Base-by-base conservation (phyloP, 2,888 invertebrate genomes). In the Dryadula phaetusa region DNA sequence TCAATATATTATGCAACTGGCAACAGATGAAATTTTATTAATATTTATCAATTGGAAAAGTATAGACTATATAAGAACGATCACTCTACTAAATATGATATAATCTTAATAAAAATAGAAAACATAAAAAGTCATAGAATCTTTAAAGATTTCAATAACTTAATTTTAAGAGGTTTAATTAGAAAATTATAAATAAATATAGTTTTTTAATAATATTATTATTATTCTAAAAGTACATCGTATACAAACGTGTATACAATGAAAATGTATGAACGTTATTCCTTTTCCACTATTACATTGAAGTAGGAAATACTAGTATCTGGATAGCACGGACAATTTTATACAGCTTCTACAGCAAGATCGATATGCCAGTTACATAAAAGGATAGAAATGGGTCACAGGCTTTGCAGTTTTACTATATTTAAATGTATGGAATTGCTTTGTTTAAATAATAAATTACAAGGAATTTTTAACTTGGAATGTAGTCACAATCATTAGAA, bases 321-420 rank as follows among this genome's bases (percentile, higher is more conserved):
- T 44, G 62, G 52, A 62, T 64, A 20, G 61, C 20, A 62, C 34
- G 44, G 56, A 49, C 61, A 56, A 46, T 37, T 46, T 56, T 46
- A 62, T 64, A 67, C 32, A 54, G 32, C 63, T 28, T 16, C 10
- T 37, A 56, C 18, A 10, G 52, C 52, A 58, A 64, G 37, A 64
- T 67, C 70, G 62, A 70, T 70, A 67, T 56, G 16, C 47, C 52
- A 65, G 68, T 68, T 70, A 68, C 62, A 67, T 70, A 70, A 66
- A 70, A 67, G 64, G 42, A 56, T 16, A 47, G 63, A 70, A 65
- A 70, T 70, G 49, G 70, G 70, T 70, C 70, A 70, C 65, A 32
- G 52, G 42, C 42, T 62, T 40, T 52, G 60, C 42, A 52, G 65
- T 65, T 70, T 65, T 65, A 42, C 34, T 56, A 22, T 56, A 62